Percentiles rank a stretch among this genome's conserved stretches.
Evolutionary conservation across 2,888 invertebrate species (phyloP).

Genomic region (Brenthis daphne): DNA sequence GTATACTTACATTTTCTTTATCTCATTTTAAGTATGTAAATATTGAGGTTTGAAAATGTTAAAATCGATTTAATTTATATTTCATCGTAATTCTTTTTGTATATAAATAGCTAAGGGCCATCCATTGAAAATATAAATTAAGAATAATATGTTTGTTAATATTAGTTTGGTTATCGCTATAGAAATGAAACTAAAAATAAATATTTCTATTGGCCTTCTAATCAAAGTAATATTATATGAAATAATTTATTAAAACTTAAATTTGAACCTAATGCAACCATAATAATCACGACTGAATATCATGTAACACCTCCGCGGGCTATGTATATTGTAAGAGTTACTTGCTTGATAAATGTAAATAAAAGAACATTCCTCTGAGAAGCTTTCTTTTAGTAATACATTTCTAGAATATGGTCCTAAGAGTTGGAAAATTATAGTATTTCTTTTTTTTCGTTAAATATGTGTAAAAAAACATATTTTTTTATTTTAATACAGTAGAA

Average conservation of each 20-base stretch:
- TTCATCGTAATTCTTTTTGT: slow-evolving; percentile 4
- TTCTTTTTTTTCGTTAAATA: no score
- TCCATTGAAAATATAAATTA: slow-evolving; percentile 23
- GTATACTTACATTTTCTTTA: not conserved
- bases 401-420: not conserved
- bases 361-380: slow-evolving; percentile 69
- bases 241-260: not conserved
- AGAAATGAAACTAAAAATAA: not conserved
- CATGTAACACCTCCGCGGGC: not conserved
- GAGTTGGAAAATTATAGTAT: not conserved
- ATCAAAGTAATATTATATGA: not conserved
- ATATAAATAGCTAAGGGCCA: slow-evolving; percentile 18
- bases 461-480: no score
- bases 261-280: not conserved
- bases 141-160: not conserved
- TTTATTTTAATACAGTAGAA: no score
- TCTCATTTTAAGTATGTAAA: slow-evolving; percentile 13
- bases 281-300: slow-evolving; percentile 17
- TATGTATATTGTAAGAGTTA: slow-evolving; percentile 31
- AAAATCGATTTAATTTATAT: slow-evolving; percentile 2
- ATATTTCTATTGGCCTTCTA: not conserved
- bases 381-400: slow-evolving; percentile 55
- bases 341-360: slow-evolving; percentile 54
- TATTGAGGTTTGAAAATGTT: slow-evolving; percentile 2
- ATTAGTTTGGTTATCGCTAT: slow-evolving; percentile 4